These are phyloP conservation scores for Tetragonula clypearis DNA, from an alignment of 1,140 invertebrate species.

Conservation along the genomic window DNA sequence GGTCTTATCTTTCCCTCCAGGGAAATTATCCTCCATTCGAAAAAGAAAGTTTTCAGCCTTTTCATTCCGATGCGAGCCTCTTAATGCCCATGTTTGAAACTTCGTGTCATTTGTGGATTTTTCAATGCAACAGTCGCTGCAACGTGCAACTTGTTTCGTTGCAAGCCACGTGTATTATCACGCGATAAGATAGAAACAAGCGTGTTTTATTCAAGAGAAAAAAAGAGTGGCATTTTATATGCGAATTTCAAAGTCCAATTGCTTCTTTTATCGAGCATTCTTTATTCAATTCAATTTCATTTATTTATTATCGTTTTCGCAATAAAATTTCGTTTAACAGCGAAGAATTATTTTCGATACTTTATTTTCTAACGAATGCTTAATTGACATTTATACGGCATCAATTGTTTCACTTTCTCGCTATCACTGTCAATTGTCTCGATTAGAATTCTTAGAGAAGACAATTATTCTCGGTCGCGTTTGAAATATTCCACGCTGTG, in stretches of 20 bases:
- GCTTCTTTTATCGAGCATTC: too few relatives aligned
- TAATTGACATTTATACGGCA: background rate
- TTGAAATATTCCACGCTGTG: too few relatives aligned
- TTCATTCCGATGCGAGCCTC: constrained; percentile 14
- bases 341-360: background rate
- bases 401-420: background rate
- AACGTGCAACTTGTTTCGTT: background rate
- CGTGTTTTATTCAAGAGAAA: too few relatives aligned
- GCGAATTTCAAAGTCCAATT: too few relatives aligned
- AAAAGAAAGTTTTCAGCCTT: constrained; percentile 26
- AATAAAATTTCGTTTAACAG: background rate
- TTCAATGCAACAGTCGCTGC: background rate
- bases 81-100: constrained; percentile 8
- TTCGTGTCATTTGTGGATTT: background rate
- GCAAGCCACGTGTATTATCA: too few relatives aligned
- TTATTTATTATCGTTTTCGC: background rate
- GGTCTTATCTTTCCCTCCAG: constrained; percentile 32
- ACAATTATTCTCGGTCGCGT: background rate
- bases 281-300: background rate
- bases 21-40: constrained; percentile 42
- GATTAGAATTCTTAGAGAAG: background rate
- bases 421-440: background rate
- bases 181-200: too few relatives aligned
- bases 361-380: background rate
- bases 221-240: too few relatives aligned